Evolutionary conservation across 2,888 invertebrate genomes (phyloP).

Genomic region (Tipula helvola): DNA sequence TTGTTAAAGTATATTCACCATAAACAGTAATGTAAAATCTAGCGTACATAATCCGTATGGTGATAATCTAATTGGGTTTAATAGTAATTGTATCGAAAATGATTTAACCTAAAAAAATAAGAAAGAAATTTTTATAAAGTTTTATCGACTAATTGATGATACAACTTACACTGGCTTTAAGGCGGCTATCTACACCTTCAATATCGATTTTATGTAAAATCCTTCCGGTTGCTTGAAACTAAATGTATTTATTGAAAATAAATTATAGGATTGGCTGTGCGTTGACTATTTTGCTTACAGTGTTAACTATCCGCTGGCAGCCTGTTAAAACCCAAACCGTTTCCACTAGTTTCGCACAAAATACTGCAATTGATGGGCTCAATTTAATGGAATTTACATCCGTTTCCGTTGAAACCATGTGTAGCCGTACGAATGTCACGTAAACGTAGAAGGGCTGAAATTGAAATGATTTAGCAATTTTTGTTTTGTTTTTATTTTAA

Average conservation of each 20-base stretch:
- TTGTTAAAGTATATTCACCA: not conserved
- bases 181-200: not conserved
- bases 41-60: not conserved
- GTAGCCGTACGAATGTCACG: not conserved
- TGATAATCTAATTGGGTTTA: not conserved
- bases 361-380: not conserved
- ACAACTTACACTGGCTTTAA: not conserved
- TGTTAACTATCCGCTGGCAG: not conserved
- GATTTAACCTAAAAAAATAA: not conserved
- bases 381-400: not conserved
- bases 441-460: not conserved
- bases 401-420: not conserved
- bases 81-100: not conserved
- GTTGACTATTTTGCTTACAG: not conserved
- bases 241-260: not conserved
- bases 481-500: not conserved
- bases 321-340: not conserved
- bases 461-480: not conserved
- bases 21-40: not conserved
- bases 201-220: not conserved
- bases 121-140: not conserved
- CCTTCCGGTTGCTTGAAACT: not conserved
- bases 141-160: not conserved
- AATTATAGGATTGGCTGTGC: not conserved
- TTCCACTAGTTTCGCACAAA: not conserved